Conservation (phyloP, 2,888 invertebrate species). For the Caenorhabditis macrosperma region DNA sequence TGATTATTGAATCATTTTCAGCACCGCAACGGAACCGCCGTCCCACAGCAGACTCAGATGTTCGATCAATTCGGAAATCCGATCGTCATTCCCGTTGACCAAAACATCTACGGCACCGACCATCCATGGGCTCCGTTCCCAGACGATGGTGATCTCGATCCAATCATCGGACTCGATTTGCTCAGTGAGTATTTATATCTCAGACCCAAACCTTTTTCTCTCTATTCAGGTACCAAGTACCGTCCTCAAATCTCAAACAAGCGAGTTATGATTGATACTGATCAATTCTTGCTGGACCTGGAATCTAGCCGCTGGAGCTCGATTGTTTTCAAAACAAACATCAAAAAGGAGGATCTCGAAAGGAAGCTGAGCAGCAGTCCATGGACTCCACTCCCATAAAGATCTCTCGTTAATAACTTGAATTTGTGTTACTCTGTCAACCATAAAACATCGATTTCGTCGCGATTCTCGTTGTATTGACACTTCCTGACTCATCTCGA, state of each 20-base stretch:
- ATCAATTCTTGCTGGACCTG: constrained; percentile 52
- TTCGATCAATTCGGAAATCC: constrained; percentile 35
- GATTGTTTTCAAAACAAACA: constrained; percentile 41
- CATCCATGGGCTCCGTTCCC: constrained; percentile 52
- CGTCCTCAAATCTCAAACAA: constrained; percentile 55
- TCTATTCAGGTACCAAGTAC: constrained; percentile 45
- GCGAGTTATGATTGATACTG: constrained; percentile 50
- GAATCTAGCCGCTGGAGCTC: constrained; percentile 55
- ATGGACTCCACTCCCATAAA: constrained; percentile 43
- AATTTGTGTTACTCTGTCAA: constrained; percentile 15
- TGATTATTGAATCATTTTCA: too few species aligned
- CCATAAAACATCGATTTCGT: constrained; percentile 30
- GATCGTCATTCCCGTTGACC: constrained; percentile 29
- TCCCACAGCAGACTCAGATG: constrained; percentile 19
- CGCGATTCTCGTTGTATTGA: constrained; percentile 1
- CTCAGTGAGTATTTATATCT: constrained; percentile 34
- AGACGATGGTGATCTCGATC: constrained; percentile 50
- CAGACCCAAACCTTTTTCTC: neutral
- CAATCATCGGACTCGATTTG: constrained; percentile 51
- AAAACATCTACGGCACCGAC: constrained; percentile 47
- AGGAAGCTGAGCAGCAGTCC: constrained; percentile 25
- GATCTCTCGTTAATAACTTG: constrained; percentile 1
- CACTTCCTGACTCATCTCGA: constrained; percentile 44
- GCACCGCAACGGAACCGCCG: constrained; percentile 34
- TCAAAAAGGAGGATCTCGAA: constrained; percentile 40